A percentile compares a stretch with the other conserved stretches of the same genome.
phyloP scores from a whole-genome alignment of 1,140 invertebrate genomes.

The Ephestia elutella region DNA sequence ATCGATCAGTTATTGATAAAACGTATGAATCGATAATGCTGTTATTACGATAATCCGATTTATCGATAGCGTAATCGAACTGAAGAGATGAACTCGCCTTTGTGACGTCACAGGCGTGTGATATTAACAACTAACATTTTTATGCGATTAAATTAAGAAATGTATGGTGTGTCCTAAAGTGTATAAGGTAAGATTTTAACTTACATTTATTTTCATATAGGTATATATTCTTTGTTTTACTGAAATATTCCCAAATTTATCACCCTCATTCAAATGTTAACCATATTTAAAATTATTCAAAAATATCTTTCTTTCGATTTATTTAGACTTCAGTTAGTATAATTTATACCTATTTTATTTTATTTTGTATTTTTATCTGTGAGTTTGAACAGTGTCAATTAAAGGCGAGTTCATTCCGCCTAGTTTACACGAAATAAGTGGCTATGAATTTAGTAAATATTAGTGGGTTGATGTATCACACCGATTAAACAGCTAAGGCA shows the following conservation, averaged over 20 bases:
- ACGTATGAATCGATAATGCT: background rate
- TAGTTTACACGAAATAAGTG: background rate
- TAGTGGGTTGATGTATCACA: too few species aligned
- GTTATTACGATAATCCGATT: background rate
- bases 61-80: background rate
- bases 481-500: too few species aligned
- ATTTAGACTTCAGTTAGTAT: too few species aligned
- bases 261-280: too few species aligned
- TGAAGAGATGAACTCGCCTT: constrained; percentile 5
- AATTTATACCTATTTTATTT: too few species aligned
- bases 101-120: background rate
- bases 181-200: background rate
- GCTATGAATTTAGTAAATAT: background rate
- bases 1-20: too few species aligned
- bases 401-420: background rate
- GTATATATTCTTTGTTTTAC: too few species aligned
- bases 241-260: too few species aligned
- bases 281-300: too few species aligned
- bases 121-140: background rate
- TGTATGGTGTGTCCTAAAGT: background rate
- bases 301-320: background rate
- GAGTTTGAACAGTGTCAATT: background rate
- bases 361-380: background rate
- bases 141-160: background rate
- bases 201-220: too few species aligned